Evolutionary conservation across 2,113 vertebrate genomes (phyloP).

Genomic region (Lepus europaeus): DNA sequence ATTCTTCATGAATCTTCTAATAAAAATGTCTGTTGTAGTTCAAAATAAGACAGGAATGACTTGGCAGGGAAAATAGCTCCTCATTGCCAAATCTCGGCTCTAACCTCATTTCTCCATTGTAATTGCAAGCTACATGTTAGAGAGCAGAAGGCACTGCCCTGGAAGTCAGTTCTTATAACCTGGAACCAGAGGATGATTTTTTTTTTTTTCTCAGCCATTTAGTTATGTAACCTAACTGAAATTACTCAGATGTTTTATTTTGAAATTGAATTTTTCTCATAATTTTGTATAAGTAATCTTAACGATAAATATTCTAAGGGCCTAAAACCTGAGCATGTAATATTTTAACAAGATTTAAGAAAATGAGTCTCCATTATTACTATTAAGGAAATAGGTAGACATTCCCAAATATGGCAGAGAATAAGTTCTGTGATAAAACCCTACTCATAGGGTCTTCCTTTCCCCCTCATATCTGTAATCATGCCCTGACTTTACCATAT

Average conservation of each 20-base stretch:
- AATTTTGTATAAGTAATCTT: neutral
- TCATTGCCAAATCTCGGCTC: neutral
- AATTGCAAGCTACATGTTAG: neutral
- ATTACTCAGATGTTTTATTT: neutral
- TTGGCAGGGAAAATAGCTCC: neutral
- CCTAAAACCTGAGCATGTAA: neutral
- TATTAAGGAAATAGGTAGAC: neutral
- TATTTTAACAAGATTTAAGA: neutral
- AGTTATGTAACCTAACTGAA: neutral
- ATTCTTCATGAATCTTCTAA: neutral
- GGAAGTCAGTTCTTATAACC: neutral
- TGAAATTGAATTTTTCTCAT: neutral
- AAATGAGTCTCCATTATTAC: neutral
- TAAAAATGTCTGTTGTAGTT: neutral
- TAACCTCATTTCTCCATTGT: neutral
- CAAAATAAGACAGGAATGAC: neutral
- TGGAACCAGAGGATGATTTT: neutral
- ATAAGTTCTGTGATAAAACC: neutral
- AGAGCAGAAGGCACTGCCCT: neutral
- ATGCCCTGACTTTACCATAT: neutral
- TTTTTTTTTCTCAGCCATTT: neutral
- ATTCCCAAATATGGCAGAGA: neutral
- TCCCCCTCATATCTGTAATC: neutral
- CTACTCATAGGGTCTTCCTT: neutral
- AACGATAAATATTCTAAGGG: neutral